Base-by-base conservation (phyloP, 2,888 invertebrate species). In the Drosophila sordidula region DNA sequence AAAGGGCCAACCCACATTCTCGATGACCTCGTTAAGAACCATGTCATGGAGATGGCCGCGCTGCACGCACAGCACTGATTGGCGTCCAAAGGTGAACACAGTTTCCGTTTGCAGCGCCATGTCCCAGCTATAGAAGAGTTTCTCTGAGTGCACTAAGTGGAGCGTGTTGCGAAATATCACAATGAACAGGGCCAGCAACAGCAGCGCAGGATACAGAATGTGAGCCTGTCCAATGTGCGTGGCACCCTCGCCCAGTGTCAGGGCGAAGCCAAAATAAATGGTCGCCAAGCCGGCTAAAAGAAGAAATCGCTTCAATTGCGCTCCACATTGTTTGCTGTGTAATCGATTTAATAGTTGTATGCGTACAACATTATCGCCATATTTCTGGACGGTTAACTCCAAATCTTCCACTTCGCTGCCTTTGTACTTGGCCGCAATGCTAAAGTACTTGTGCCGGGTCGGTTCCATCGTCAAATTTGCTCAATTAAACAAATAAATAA, bases 21-120 rank as follows among this genome's bases (percentile, higher is more conserved):
- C 91, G 25, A 93, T 90, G 1, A 93, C 93, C 90, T 93, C 93
- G 61, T 93, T 93, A 11, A 93, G 91, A 1, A 93, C 91, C 12
- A 93, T 74, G 66, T 93, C 92, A 36, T 92, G 81, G 8, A 93
- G 87, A 56, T 89, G 73, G 0, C 89, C 79, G 12, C 89, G 83
- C 11, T 93, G 90, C 16, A 93, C 84, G 62, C 92, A 93, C 5
- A 84, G 63, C 11, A 87, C 90, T 0, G 83, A 73, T 34, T 86
- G 84, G 0, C 89, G 77, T 0, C 91, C 90, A 29, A 90, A 71
- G n/a, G 84, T 82, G 42, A 90, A 91, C 39, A 88, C 78, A 25
- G 90, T 90, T 51, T 91, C 89, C 1, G 90, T 82, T 73, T 93
- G 92, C 2, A 93, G 70, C 0, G 91, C 92, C 78, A 93, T 88